These are phyloP conservation scores for Tridacna gigas DNA, from an alignment of 2,888 invertebrate genomes.

Conservation along the genomic window DNA sequence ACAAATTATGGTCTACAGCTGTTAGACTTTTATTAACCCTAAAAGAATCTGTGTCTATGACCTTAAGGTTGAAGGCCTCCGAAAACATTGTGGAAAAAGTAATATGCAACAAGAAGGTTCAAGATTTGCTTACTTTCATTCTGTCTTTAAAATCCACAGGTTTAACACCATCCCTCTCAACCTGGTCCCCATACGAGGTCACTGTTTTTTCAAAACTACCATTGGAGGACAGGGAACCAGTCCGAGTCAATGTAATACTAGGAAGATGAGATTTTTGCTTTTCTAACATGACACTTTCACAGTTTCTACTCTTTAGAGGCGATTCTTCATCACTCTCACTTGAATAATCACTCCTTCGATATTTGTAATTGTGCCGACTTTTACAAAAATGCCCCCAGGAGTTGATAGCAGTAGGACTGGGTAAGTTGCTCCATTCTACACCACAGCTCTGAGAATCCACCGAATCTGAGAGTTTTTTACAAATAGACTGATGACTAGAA, in stretches of 20 bases:
- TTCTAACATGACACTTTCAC: constrained; percentile 34
- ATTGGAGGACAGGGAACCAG: constrained; percentile 50
- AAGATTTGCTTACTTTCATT: constrained; percentile 70
- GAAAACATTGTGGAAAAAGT: too few relatives aligned
- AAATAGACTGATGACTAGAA: constrained; percentile 42
- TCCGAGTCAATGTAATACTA: constrained; percentile 50
- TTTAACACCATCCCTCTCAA: constrained; percentile 70
- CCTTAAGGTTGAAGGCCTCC: too few relatives aligned
- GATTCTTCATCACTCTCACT: constrained; percentile 80
- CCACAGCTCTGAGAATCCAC: constrained; percentile 41
- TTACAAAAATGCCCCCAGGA: constrained; percentile 79
- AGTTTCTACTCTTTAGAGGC: constrained; percentile 33
- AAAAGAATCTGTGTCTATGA: too few relatives aligned
- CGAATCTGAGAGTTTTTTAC: constrained; percentile 58
- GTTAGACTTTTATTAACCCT: too few relatives aligned
- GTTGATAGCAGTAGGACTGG: constrained; percentile 66
- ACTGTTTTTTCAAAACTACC: constrained; percentile 46
- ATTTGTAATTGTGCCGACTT: constrained; percentile 74
- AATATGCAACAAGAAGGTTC: too few relatives aligned
- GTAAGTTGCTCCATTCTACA: constrained; percentile 41
- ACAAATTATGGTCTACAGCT: too few relatives aligned
- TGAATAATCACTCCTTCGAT: constrained; percentile 78
- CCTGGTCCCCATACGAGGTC: constrained; percentile 9
- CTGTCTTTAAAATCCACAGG: constrained; percentile 77
- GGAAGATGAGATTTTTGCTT: constrained; percentile 71